Conservation (phyloP, 2,113 vertebrate species). For the Cynoglossus semilaevis region DNA sequence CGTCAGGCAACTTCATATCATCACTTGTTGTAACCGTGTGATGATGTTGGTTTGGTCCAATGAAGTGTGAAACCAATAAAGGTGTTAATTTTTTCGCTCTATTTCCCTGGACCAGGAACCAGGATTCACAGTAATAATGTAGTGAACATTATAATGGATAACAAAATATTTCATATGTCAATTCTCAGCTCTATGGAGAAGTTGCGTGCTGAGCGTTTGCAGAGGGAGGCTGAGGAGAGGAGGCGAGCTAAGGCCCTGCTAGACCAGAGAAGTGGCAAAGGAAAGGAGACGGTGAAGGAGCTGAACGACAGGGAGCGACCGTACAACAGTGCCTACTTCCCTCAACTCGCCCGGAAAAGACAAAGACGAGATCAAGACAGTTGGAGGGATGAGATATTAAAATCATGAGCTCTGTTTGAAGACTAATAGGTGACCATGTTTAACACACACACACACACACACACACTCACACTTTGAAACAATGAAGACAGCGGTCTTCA, state of each 20-base stretch:
- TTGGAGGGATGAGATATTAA: slow-evolving; percentile 72
- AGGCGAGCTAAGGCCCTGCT: slow-evolving; percentile 76
- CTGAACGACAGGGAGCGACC: slow-evolving; percentile 75
- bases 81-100: too few species aligned
- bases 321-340: slow-evolving; percentile 87
- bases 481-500: too few species aligned
- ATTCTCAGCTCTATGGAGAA: slow-evolving; percentile 70
- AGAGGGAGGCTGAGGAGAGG: slow-evolving; percentile 78
- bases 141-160: neutral
- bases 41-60: too few species aligned
- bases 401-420: slow-evolving; percentile 50
- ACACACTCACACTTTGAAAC: too few species aligned
- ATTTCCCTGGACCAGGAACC: too few species aligned
- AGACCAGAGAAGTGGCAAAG: slow-evolving; percentile 61
- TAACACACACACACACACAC: too few species aligned
- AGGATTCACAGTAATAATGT: neutral
- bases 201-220: slow-evolving; percentile 81
- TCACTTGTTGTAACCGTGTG: too few species aligned
- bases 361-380: slow-evolving; percentile 69
- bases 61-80: too few species aligned
- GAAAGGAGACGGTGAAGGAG: slow-evolving; percentile 43
- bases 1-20: too few species aligned
- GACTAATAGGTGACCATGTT: neutral
- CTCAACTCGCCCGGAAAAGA: slow-evolving; percentile 80
- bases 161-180: neutral